Percentiles rank a stretch among this genome's conserved stretches.
phyloP scores from a whole-genome alignment of 2,113 vertebrate species.

The Salvator merianae region DNA sequence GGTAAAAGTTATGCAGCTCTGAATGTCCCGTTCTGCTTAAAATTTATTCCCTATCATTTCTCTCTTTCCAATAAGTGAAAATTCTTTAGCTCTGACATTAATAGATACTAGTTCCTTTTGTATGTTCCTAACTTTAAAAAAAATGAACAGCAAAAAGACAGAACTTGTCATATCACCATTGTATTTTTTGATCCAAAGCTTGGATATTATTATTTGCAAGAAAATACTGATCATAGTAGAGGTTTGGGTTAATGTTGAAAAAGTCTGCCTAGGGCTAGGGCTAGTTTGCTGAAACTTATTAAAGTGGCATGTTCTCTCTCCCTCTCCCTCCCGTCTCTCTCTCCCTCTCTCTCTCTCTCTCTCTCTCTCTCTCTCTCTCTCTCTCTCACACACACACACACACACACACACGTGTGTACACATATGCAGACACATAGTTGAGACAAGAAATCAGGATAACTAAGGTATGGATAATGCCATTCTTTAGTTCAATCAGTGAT shows the following conservation, averaged over 20 bases:
- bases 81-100: not conserved
- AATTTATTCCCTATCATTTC: not conserved
- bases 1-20: not conserved
- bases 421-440: not conserved
- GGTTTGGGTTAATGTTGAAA: not conserved
- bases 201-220: not conserved
- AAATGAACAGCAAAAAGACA: not conserved
- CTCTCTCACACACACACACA: too few relatives aligned
- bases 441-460: not conserved
- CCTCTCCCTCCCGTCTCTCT: too few relatives aligned
- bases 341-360: too few relatives aligned
- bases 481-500: constrained; percentile 12
- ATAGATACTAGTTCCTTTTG: not conserved
- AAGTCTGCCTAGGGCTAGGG: not conserved
- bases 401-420: too few relatives aligned
- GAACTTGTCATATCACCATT: not conserved
- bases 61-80: not conserved
- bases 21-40: not conserved
- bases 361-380: too few relatives aligned
- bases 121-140: not conserved
- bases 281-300: not conserved
- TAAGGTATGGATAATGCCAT: constrained; percentile 14
- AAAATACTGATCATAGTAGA: not conserved
- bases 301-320: not conserved
- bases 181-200: not conserved